Conservation (phyloP, 2,797 vertebrate species). For the Neoniphon sammara region DNA sequence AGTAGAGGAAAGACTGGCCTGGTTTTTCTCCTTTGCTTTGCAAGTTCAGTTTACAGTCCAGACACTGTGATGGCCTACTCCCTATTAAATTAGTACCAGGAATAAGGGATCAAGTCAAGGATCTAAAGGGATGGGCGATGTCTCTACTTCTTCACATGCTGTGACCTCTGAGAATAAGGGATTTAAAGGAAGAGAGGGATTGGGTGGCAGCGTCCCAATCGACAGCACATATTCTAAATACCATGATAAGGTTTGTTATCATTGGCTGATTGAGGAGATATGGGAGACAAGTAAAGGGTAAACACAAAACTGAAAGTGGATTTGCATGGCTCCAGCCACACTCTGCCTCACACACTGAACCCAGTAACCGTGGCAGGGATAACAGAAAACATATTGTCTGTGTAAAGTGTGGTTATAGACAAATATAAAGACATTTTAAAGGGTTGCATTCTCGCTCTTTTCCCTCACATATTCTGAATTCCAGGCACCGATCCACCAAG, state of each 20-base stretch:
- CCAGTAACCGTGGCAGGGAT: neutral
- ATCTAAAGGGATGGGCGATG: neutral
- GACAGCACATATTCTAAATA: conserved; percentile 10
- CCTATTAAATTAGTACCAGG: conserved; percentile 50
- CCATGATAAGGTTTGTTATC: conserved; percentile 1
- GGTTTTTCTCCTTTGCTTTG: conserved; percentile 22
- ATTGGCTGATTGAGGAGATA: conserved; percentile 24
- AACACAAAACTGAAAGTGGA: conserved; percentile 29
- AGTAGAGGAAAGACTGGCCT: conserved; percentile 23
- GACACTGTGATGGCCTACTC: conserved; percentile 21
- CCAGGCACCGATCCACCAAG: no score
- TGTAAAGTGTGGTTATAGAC: no score
- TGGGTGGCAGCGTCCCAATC: neutral
- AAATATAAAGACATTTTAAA: no score
- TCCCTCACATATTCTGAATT: no score
- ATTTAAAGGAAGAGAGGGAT: conserved; percentile 17
- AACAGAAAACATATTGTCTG: neutral
- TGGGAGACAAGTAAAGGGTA: conserved; percentile 19
- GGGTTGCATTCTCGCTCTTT: no score
- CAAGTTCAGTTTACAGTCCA: neutral
- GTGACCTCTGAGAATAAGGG: neutral
- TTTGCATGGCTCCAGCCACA: neutral
- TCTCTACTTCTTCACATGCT: conserved; percentile 1
- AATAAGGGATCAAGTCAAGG: conserved; percentile 11
- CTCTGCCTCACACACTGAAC: no score